These are phyloP conservation scores for Hydraecia micacea DNA, from an alignment of 2,888 invertebrate species.

Conservation along the genomic window DNA sequence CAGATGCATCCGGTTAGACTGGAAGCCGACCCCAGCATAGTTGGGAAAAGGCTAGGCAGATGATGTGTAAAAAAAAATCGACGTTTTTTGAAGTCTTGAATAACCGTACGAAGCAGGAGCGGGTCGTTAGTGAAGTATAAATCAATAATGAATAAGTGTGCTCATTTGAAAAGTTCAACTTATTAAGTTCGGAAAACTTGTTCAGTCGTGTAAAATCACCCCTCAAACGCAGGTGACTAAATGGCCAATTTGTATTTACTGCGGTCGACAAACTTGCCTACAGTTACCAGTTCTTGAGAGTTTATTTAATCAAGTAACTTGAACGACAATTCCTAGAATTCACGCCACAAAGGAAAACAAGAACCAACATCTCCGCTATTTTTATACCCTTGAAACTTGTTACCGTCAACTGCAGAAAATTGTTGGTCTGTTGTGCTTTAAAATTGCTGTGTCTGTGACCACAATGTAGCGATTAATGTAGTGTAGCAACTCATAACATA, in stretches of 20 bases:
- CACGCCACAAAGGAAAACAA: constrained; percentile 12
- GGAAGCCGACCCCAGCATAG: no score
- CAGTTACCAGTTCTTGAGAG: constrained; percentile 1
- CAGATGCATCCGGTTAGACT: no score
- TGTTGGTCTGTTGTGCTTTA: constrained; percentile 2
- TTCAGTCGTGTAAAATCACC: neutral
- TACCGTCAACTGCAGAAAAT: constrained; percentile 8
- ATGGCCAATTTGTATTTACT: neutral
- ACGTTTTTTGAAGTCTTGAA: neutral
- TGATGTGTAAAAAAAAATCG: no score
- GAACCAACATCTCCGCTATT: constrained; percentile 4
- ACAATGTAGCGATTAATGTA: constrained; percentile 1
- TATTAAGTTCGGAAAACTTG: neutral
- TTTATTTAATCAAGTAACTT: constrained; percentile 44
- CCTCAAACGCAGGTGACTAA: neutral
- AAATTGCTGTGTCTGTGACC: neutral
- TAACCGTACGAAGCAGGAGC: neutral
- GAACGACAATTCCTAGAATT: constrained; percentile 1
- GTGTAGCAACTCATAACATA: neutral
- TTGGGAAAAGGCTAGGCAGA: no score
- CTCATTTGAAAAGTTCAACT: neutral
- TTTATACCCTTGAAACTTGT: constrained; percentile 25
- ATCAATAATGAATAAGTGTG: neutral
- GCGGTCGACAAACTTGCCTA: neutral
- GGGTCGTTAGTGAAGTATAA: neutral